Base-by-base conservation (phyloP, 2,888 invertebrate genomes). In the Aphodius granarius region DNA sequence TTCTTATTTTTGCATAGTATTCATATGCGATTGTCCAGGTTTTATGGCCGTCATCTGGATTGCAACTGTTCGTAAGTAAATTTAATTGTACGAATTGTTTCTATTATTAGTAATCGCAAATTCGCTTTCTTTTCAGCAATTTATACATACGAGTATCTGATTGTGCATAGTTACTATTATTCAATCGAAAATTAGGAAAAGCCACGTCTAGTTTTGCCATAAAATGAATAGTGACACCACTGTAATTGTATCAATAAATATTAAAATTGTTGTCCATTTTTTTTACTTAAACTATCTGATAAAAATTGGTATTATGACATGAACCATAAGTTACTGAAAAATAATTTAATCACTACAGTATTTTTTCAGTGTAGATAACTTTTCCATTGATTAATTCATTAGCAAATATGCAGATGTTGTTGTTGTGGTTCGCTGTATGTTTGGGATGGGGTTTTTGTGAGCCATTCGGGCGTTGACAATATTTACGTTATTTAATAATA, bases 401-500 rank as follows among this genome's bases (percentile, higher is more conserved):
- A n/a, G n/a, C n/a, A n/a, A n/a, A n/a, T n/a, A n/a, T n/a, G n/a
- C n/a, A n/a, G n/a, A n/a, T n/a, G n/a, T n/a, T n/a, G n/a, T n/a
- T n/a, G n/a, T n/a, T n/a, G n/a, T n/a, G n/a, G n/a, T n/a, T n/a
- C n/a, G n/a, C n/a, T n/a, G n/a, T n/a, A n/a, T n/a, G n/a, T n/a
- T n/a, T n/a, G n/a, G n/a, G n/a, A n/a, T n/a, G n/a, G n/a, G n/a
- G n/a, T n/a, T n/a, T n/a, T n/a, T n/a, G n/a, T n/a, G n/a, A n/a
- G n/a, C n/a, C n/a, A n/a, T n/a, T n/a, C n/a, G n/a, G n/a, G n/a
- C n/a, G n/a, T n/a, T n/a, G 68, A 68, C 22, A 68, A 68, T 68
- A 68, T 68, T 68, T 68, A 68, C 68, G 68, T 68, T 43, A 68
- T 68, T 20, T 13, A 68, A 68, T 68, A 68, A 68, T 68, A 68